Evolutionary conservation across 2,797 vertebrate species (phyloP).

Genomic region (Triplophysa yarkandensis): DNA sequence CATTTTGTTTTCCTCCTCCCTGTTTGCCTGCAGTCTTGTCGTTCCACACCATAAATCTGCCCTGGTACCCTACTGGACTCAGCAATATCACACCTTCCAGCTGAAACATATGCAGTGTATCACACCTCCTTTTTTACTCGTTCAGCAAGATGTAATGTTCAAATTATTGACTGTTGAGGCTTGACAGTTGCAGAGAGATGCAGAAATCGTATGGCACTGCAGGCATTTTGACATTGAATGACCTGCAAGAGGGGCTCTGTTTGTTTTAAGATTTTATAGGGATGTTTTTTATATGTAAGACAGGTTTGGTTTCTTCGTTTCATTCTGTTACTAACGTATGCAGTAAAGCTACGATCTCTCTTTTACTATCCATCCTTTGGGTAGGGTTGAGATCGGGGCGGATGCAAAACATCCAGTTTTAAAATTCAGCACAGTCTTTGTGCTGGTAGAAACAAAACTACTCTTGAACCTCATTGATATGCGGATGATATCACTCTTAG

Average conservation of each 20-base stretch:
- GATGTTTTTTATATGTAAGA: not conserved
- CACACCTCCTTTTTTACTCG: not conserved
- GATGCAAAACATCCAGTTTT: not conserved
- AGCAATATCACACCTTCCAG: not conserved
- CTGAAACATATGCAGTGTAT: not conserved
- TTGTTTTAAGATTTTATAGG: not conserved
- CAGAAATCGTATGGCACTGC: not conserved
- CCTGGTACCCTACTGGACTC: not conserved
- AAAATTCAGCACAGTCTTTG: slow-evolving; percentile 27
- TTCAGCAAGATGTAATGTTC: not conserved
- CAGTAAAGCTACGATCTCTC: slow-evolving; percentile 15
- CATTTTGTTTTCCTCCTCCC: slow-evolving; percentile 65
- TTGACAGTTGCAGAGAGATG: not conserved
- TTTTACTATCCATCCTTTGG: not conserved
- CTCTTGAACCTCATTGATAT: slow-evolving; percentile 8
- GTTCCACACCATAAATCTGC: slow-evolving; percentile 8
- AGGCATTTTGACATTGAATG: not conserved
- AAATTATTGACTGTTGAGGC: not conserved
- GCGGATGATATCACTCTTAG: slow-evolving; percentile 25
- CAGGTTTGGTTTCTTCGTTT: not conserved
- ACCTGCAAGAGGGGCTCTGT: not conserved
- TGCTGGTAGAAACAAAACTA: slow-evolving; percentile 17
- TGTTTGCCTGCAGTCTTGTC: slow-evolving; percentile 51
- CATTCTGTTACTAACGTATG: not conserved
- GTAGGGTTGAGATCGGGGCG: slow-evolving; percentile 4